Evolutionary conservation across 1,140 invertebrate species (phyloP), one percentile per base, ranked within the genome.

Genomic region (Aphelenchoides fujianensis): DNA sequence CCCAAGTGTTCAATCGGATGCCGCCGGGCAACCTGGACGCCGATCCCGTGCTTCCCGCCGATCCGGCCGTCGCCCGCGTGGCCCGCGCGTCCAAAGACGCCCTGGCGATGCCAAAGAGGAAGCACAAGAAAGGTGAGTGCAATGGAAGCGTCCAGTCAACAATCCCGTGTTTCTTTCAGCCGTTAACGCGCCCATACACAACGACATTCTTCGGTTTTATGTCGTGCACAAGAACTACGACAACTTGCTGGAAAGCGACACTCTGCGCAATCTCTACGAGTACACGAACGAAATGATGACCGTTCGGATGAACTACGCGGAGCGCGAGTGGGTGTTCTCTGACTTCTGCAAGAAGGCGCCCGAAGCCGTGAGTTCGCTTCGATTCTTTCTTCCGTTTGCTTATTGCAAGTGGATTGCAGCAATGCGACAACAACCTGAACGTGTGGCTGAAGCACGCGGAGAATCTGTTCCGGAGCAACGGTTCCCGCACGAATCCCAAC

Each of bases 371-470:
- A n/a, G n/a, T n/a, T n/a, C n/a, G n/a, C n/a, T n/a, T n/a, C n/a
- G n/a, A n/a, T n/a, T n/a, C n/a, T n/a, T n/a, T n/a, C n/a, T n/a
- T n/a, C n/a, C n/a, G n/a, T n/a, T n/a, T n/a, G n/a, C n/a, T n/a
- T n/a, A n/a, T n/a, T n/a, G n/a, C n/a, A n/a, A n/a, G n/a, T n/a
- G n/a, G n/a, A n/a, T n/a, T n/a, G n/a, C n/a, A n/a, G n/a, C n/a
- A 69, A 28, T 80, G 73, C 66, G 71, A 74, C 35, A 80, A 80
- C 37, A 37, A 77, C 27, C 69, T 80, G 34, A 79, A 55, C 59
- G 62, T 84, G 64, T 83, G 82, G 82, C 69, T 83, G 32, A 83
- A 83, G 66, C 82, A 83, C 61, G 82, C 82, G n/a, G 82, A 84
- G 41, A 81, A 82, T 70, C 67, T 83, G 53, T 83, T 83, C 71